Conservation (phyloP, 1,140 invertebrate genomes). For the Drosophila murphyi region DNA sequence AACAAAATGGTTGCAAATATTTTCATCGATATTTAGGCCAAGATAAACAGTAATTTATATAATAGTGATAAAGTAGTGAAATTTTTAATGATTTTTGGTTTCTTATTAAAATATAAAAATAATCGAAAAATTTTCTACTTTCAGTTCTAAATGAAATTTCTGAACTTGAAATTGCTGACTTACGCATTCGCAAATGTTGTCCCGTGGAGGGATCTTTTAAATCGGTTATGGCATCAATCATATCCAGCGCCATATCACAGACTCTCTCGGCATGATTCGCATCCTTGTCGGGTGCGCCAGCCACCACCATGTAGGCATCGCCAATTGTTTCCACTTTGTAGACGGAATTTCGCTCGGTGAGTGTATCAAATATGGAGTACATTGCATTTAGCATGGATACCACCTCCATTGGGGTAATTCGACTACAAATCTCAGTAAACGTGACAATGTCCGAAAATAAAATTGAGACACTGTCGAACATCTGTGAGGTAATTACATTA, state of each 20-base stretch:
- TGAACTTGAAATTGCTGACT: slow-evolving; percentile 14
- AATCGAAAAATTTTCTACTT: no score
- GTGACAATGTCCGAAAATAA: slow-evolving; percentile 98
- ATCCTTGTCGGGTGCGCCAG: slow-evolving; percentile 95
- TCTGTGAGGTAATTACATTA: slow-evolving; percentile 84
- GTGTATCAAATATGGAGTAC: slow-evolving; percentile 96
- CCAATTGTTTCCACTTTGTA: slow-evolving; percentile 99
- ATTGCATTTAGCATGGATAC: slow-evolving; percentile 98
- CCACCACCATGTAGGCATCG: slow-evolving; percentile 98
- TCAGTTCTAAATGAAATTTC: no score
- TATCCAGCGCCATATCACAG: slow-evolving; percentile 98
- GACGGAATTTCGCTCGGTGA: slow-evolving; percentile 96
- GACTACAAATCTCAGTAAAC: slow-evolving; percentile 97
- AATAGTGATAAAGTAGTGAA: no score
- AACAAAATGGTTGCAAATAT: background rate
- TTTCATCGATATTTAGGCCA: background rate
- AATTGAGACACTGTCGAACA: slow-evolving; percentile 97
- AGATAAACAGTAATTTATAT: no score
- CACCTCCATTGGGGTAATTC: slow-evolving; percentile 97
- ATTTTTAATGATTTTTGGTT: no score
- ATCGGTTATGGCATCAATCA: slow-evolving; percentile 96
- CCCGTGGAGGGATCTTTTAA: slow-evolving; percentile 96
- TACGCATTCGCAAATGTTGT: slow-evolving; percentile 93
- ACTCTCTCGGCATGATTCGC: slow-evolving; percentile 96
- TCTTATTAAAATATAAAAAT: no score